Percentiles rank a stretch among this genome's conserved stretches.
These are phyloP conservation scores for Orius insidiosus DNA, from an alignment of 1,140 invertebrate genomes.

Conservation along the genomic window DNA sequence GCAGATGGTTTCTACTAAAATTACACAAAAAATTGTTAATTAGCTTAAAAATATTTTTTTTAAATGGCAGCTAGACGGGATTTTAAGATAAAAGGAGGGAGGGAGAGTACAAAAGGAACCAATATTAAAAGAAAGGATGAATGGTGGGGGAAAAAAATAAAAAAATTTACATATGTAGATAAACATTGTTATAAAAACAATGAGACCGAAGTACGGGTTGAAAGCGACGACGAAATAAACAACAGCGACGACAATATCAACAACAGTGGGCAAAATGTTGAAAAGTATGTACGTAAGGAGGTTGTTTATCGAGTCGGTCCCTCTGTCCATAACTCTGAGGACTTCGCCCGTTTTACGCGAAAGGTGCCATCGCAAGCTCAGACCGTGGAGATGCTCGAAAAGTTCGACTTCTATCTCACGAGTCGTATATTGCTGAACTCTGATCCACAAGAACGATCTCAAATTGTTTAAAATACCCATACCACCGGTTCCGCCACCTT, in stretches of 20 bases:
- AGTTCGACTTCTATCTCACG: conserved; percentile 73
- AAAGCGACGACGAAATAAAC: conserved; percentile 74
- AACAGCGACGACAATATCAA: conserved; percentile 86
- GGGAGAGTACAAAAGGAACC: too few relatives aligned
- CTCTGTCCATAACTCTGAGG: conserved; percentile 81
- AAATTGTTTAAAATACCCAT: conserved; percentile 87
- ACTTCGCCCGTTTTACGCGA: conserved; percentile 90
- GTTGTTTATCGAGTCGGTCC: conserved; percentile 87
- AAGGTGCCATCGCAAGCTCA: conserved; percentile 81
- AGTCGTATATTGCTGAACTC: conserved; percentile 88
- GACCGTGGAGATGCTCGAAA: conserved; percentile 69
- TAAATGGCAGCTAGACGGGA: too few relatives aligned
- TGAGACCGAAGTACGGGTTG: conserved; percentile 85
- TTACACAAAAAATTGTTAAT: not conserved
- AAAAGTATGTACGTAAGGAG: conserved; percentile 77
- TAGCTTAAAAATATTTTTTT: too few relatives aligned
- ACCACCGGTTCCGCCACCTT: conserved; percentile 78
- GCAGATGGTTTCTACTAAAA: conserved; percentile 58
- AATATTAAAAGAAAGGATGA: too few relatives aligned
- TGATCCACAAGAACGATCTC: conserved; percentile 82
- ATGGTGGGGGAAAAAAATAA: too few relatives aligned
- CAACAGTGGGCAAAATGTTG: conserved; percentile 75
- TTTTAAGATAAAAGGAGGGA: too few relatives aligned
- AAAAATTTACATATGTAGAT: conserved; percentile 67
- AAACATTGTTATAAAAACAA: conserved; percentile 82